Conservation (phyloP, 2,797 vertebrate species). For the Distichodus sexfasciatus region DNA sequence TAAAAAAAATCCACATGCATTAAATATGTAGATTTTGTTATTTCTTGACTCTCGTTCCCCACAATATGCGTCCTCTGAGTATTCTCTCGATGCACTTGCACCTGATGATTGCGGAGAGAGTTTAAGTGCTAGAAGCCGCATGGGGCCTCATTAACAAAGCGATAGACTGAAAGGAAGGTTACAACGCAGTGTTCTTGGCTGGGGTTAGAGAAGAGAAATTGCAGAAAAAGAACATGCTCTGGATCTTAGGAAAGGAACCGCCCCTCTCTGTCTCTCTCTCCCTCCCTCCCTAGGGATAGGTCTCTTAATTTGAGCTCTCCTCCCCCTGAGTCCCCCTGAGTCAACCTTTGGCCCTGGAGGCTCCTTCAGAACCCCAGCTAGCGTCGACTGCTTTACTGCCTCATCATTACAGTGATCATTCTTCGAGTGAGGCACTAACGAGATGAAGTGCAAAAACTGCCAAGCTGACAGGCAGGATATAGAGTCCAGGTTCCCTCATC, state of each 20-base stretch:
- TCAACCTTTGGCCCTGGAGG: slow-evolving; percentile 56
- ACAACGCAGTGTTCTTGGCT: slow-evolving; percentile 49
- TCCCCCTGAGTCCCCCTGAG: slow-evolving; percentile 51
- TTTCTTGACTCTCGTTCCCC: slow-evolving; percentile 47
- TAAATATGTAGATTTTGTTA: slow-evolving; percentile 55
- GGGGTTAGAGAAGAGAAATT: slow-evolving; percentile 40
- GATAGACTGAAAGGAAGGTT: slow-evolving; percentile 60
- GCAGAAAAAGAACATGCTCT: slow-evolving; percentile 27
- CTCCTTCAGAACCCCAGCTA: slow-evolving; percentile 66
- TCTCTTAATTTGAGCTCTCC: slow-evolving; percentile 56
- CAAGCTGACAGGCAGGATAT: slow-evolving; percentile 51
- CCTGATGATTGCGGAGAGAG: slow-evolving; percentile 67
- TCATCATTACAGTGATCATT: slow-evolving; percentile 79
- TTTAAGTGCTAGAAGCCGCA: slow-evolving; percentile 65
- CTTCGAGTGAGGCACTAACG: slow-evolving; percentile 83
- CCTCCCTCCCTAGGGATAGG: slow-evolving; percentile 38
- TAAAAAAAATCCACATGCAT: slow-evolving; percentile 44
- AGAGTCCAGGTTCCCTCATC: slow-evolving; percentile 4
- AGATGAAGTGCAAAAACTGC: slow-evolving; percentile 68
- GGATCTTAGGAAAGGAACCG: slow-evolving; percentile 36
- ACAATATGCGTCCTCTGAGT: slow-evolving; percentile 56
- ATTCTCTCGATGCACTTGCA: slow-evolving; percentile 63
- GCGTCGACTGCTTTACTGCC: slow-evolving; percentile 76
- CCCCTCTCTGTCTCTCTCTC: slow-evolving; percentile 50
- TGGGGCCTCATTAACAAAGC: slow-evolving; percentile 72